Percentiles rank a stretch among this genome's conserved stretches.
phyloP scores from a whole-genome alignment of 2,888 invertebrate genomes.

The Strigamia maritima region DNA sequence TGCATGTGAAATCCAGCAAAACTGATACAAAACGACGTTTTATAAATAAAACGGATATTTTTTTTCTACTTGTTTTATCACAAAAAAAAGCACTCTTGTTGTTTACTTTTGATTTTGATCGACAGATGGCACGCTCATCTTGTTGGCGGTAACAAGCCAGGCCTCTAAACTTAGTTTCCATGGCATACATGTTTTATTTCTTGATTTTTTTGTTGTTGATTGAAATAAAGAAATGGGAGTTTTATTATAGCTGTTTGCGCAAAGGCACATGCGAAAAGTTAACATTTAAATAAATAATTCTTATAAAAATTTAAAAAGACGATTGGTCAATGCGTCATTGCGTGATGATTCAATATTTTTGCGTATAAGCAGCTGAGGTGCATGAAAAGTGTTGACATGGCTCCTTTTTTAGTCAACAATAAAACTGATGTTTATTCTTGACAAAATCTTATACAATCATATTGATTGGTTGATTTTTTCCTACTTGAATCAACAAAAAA shows the following conservation, averaged over 20 bases:
- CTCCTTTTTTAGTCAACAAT: background rate
- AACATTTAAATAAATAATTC: slow-evolving; percentile 29
- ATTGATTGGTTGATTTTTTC: background rate
- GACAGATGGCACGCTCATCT: background rate
- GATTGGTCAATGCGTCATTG: slow-evolving; percentile 13
- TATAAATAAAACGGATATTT: no score
- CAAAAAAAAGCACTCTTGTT: no score
- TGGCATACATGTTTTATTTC: slow-evolving; percentile 1
- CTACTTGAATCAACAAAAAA: background rate
- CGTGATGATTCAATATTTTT: slow-evolving; percentile 7
- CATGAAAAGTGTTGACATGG: background rate
- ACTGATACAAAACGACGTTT: no score
- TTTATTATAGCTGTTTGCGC: background rate
- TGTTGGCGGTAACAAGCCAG: no score
- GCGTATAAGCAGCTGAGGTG: background rate
- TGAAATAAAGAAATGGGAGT: background rate
- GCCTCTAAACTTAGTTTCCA: background rate
- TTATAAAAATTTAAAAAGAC: slow-evolving; percentile 8
- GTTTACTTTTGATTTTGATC: background rate
- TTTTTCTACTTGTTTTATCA: no score
- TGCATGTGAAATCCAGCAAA: no score
- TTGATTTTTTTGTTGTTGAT: background rate
- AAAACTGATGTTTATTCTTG: background rate
- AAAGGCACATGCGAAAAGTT: background rate
- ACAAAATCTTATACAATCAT: background rate